Conservation (phyloP, 2,797 vertebrate genomes). For the Characodon lateralis region DNA sequence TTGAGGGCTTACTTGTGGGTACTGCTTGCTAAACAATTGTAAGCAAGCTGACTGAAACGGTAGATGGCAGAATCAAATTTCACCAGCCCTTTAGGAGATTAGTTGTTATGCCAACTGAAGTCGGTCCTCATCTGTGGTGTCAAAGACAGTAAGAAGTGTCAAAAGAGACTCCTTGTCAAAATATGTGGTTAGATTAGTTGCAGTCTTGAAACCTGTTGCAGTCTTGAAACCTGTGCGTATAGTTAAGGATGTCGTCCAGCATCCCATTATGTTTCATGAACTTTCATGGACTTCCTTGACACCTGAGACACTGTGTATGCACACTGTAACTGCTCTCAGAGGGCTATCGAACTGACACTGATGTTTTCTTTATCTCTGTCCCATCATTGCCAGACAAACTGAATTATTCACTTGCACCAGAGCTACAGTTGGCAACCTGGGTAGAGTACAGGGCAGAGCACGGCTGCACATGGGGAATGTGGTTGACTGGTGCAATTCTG, state of each 20-base stretch:
- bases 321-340: neutral
- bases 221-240: neutral
- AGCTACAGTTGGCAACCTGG: constrained; percentile 20
- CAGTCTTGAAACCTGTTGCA: neutral
- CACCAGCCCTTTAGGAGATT: constrained; percentile 47
- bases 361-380: constrained; percentile 45
- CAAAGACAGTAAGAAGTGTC: constrained; percentile 17
- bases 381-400: constrained; percentile 48
- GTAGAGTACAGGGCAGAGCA: neutral
- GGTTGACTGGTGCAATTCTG: constrained; percentile 4
- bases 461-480: neutral
- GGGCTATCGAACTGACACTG: constrained; percentile 15
- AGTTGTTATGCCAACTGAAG: constrained; percentile 58
- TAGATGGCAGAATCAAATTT: constrained; percentile 62
- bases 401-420: constrained; percentile 60
- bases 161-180: neutral
- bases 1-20: neutral
- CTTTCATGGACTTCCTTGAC: constrained; percentile 22
- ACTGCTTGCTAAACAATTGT: constrained; percentile 27
- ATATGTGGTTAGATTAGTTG: neutral
- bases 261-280: neutral
- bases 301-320: constrained; percentile 10
- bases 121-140: constrained; percentile 32
- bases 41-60: constrained; percentile 53
- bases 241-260: neutral